Base-by-base conservation (phyloP, 2,797 vertebrate genomes). In the Lagocephalus sceleratus region DNA sequence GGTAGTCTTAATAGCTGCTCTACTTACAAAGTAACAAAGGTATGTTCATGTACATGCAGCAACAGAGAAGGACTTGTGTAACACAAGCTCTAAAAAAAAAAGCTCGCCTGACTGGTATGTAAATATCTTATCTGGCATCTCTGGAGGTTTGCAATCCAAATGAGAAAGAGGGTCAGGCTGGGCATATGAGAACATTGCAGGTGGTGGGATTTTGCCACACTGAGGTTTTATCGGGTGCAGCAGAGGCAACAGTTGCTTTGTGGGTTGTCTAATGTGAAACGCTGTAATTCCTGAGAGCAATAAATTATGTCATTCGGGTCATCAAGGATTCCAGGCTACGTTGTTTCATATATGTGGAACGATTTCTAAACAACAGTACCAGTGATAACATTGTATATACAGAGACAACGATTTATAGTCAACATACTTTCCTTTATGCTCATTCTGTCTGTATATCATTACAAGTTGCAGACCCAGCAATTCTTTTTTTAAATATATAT, bases 141-240 rank as follows among this genome's bases (percentile, higher is more conserved):
- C 54, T 9, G 20, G 63, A 63, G 51, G 69, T 87, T 88, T 88
- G 82, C 81, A 81, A 83, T 67, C 67, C 83, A 88, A 89, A 84
- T 88, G 75, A 75, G 73, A 42, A 59, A 62, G 46, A 39, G 40
- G 47, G 47, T 25, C 64, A 45, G 15, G 60, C 62, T 56, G 35
- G 32, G 14, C 50, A 11, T 20, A 17, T 71, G 62, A 55, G 44
- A 61, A 42, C 45, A 26, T 57, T 64, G 19, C 70, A 82, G 73
- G 61, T 81, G 66, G 54, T 46, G 44, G 47, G 43, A 11, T 63
- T 49, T 71, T 20, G 26, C 43, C 10, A 4, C 7, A 14, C 3
- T 63, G 63, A 61, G 55, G 75, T 52, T 73, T 48, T 44, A 5
- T 51, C 54, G 41, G 47, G 48, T 22, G 43, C 20, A 38, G 20